phyloP scores from a whole-genome alignment of 64 coral and sea anemone species.

The Pocillopora damicornis region DNA sequence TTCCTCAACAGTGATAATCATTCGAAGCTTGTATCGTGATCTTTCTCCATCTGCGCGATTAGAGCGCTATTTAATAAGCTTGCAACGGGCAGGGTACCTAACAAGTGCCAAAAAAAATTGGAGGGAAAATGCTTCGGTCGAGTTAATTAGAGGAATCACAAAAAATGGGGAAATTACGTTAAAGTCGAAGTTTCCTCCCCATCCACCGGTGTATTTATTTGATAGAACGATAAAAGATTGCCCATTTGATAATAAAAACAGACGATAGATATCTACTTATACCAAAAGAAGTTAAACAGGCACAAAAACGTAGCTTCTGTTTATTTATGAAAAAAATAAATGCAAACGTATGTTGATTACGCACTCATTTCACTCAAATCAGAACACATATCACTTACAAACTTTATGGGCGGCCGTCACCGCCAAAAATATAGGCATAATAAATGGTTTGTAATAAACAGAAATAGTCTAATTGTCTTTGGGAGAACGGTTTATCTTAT shows the following conservation, averaged over 20 bases:
- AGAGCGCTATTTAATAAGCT: conserved; percentile 10
- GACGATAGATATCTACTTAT: background rate
- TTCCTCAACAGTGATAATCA: background rate
- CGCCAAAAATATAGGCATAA: too few species aligned
- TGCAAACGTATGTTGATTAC: too few species aligned
- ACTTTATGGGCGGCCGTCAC: too few species aligned
- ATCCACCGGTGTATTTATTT: conserved; percentile 33
- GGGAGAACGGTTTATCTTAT: too few species aligned
- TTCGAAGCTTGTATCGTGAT: conserved; percentile 11
- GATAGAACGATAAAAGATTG: background rate
- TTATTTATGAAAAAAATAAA: too few species aligned
- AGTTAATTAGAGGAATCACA: conserved; percentile 8
- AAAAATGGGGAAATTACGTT: conserved; percentile 10
- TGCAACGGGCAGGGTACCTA: conserved; percentile 3
- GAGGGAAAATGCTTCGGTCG: background rate
- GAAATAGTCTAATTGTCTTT: too few species aligned
- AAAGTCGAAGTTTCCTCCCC: conserved; percentile 20
- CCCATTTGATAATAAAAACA: conserved; percentile 3
- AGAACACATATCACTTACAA: too few species aligned
- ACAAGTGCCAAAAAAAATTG: background rate
- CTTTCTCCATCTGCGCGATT: conserved; percentile 17
- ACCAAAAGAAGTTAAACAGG: too few species aligned
- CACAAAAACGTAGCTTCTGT: too few species aligned
- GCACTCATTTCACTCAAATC: too few species aligned
- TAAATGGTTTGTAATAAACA: too few species aligned